phyloP scores from a whole-genome alignment of 2,113 vertebrate species.

The Urocolius indicus region DNA sequence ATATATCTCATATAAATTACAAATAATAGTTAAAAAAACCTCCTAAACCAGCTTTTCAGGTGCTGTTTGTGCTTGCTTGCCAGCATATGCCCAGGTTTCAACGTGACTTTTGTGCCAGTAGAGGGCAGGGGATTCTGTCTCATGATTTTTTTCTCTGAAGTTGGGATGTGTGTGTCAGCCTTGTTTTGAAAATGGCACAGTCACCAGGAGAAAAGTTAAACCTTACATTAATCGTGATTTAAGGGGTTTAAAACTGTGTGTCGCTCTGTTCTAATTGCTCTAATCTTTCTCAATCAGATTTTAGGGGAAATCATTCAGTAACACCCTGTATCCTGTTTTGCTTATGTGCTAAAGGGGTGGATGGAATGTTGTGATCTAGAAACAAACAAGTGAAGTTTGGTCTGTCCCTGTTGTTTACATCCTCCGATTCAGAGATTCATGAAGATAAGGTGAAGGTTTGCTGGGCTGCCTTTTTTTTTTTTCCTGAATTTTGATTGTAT shows the following conservation, averaged over 20 bases:
- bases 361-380: not conserved
- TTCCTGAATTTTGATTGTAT: conserved; percentile 34
- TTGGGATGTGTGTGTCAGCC: not conserved
- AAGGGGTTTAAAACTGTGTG: conserved; percentile 34
- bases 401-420: conserved; percentile 49
- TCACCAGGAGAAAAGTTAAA: conserved; percentile 33
- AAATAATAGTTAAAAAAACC: not conserved
- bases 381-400: conserved; percentile 32
- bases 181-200: not conserved
- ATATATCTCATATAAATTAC: not conserved
- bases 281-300: conserved; percentile 65
- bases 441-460: conserved; percentile 52
- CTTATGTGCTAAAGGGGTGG: conserved; percentile 24
- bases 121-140: conserved; percentile 67
- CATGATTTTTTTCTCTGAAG: not conserved
- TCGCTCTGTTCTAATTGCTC: conserved; percentile 50
- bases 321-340: conserved; percentile 69
- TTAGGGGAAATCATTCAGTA: conserved; percentile 63
- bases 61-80: not conserved
- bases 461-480: conserved; percentile 36
- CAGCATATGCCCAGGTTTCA: not conserved
- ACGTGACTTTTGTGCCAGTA: not conserved
- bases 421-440: conserved; percentile 39
- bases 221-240: conserved; percentile 36
- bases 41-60: not conserved